Evolutionary conservation across 2,888 invertebrate species (phyloP), one percentile per base, ranked within the genome.

Genomic region (Germaria angustata): DNA sequence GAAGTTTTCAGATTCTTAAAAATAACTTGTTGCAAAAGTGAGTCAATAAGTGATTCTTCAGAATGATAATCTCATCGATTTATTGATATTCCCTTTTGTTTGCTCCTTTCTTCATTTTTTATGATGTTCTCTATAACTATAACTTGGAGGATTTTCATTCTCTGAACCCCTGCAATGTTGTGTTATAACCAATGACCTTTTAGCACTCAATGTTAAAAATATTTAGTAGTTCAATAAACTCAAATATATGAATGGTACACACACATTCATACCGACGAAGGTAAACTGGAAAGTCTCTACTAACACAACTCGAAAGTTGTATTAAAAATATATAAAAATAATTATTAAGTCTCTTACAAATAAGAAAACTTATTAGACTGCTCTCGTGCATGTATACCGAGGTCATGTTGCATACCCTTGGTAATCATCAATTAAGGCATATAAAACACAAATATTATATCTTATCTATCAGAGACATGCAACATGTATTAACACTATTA

Each of bases 381-480:
- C 8, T 41, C 15, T 44, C 55, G 41, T 53, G 9, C 6, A 9
- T 15, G 0, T 39, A 11, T 17, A 55, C 9, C n/a, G 39, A 32
- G 34, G 44, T 24, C 44, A 65, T 73, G 41, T 63, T n/a, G 41
- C 53, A 55, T 63, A 71, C 55, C 61, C 77, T 61, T 73, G 78
- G 59, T 59, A 75, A 75, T 82, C 59, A 79, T 75, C 75, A 82
- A 71, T 82, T 75, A 82, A 66, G 39, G 22, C 57, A 73, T 59
- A 65, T 68, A 69, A 75, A 59, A 36, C 34, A 59, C 49, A 59
- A 73, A 79, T 79, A 82, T 75, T 69, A 82, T 78, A 82, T 79
- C 81, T 78, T 82, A 81, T 78, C 78, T 78, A 68, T 78, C 13
- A 46, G 24, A 78, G 49, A 69, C 81, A 81, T 81, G 81, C 81